A percentile compares a stretch with the other conserved stretches of the same genome.
Conservation (phyloP, 2,113 vertebrate genomes). For the Bucco capensis region DNA sequence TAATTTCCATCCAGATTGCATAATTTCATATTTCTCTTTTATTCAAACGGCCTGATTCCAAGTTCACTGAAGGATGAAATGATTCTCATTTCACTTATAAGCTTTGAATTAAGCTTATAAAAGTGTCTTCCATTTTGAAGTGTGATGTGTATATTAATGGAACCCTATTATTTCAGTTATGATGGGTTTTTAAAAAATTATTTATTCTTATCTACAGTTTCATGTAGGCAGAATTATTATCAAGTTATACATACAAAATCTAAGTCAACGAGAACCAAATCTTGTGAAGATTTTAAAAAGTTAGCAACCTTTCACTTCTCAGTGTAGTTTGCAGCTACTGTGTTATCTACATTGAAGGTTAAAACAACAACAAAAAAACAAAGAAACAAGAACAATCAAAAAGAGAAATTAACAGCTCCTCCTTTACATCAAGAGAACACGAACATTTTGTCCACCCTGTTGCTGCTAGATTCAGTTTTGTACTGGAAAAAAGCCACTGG, state of each 20-base stretch:
- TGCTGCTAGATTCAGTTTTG: background rate
- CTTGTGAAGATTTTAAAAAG: background rate
- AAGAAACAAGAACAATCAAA: background rate
- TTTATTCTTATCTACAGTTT: background rate
- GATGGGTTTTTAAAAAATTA: background rate
- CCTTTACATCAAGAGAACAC: background rate
- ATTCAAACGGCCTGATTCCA: background rate
- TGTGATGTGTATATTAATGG: rapidly evolving
- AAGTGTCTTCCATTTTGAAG: background rate
- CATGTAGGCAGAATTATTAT: background rate
- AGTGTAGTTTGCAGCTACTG: background rate
- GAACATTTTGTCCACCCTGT: background rate
- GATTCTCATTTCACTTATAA: background rate
- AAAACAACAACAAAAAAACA: background rate
- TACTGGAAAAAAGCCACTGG: conserved; percentile 37
- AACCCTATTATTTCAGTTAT: background rate
- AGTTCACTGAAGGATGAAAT: background rate
- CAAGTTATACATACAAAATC: background rate
- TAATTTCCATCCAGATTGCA: background rate
- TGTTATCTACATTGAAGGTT: background rate
- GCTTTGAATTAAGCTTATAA: background rate
- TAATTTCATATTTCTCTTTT: conserved; percentile 5
- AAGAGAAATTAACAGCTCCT: background rate
- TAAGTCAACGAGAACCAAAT: background rate
- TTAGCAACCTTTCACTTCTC: background rate